A percentile compares a stretch with the other conserved stretches of the same genome.
Conservation (phyloP, 2,888 invertebrate species). For the Aphodius granarius region DNA sequence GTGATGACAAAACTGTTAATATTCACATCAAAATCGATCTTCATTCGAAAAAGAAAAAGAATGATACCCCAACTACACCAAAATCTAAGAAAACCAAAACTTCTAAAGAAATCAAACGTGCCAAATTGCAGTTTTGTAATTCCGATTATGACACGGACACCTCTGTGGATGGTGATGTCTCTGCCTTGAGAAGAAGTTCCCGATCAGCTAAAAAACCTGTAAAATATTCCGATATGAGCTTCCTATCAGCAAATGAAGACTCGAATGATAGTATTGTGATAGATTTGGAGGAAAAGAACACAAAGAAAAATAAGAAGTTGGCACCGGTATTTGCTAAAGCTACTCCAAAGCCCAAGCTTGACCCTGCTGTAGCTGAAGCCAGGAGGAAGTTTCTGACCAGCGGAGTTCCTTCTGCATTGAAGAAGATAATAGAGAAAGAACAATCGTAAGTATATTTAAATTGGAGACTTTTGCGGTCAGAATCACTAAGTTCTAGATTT, state of each 20-base stretch:
- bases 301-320: conserved; percentile 55
- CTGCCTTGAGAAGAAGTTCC: neutral
- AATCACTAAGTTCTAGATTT: too few species aligned
- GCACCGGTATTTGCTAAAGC: conserved; percentile 70
- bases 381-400: conserved; percentile 71
- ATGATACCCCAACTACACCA: neutral
- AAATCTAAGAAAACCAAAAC: neutral
- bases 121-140: neutral
- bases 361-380: conserved; percentile 63
- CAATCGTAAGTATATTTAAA: conserved; percentile 43
- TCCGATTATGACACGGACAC: neutral
- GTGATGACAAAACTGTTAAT: neutral
- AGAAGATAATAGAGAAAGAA: conserved; percentile 58
- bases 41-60: neutral
- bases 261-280: conserved; percentile 12
- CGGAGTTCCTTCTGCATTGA: conserved; percentile 68
- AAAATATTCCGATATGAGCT: neutral
- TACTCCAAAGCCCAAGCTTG: conserved; percentile 59
- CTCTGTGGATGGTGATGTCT: neutral
- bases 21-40: neutral
- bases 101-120: neutral
- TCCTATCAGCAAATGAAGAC: neutral
- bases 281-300: conserved; percentile 2
- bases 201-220: neutral
- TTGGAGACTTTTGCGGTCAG: too few species aligned